Evolutionary conservation across 2,113 vertebrate genomes (phyloP), one percentile per base, ranked within the genome.

Genomic region (Felis chaus): DNA sequence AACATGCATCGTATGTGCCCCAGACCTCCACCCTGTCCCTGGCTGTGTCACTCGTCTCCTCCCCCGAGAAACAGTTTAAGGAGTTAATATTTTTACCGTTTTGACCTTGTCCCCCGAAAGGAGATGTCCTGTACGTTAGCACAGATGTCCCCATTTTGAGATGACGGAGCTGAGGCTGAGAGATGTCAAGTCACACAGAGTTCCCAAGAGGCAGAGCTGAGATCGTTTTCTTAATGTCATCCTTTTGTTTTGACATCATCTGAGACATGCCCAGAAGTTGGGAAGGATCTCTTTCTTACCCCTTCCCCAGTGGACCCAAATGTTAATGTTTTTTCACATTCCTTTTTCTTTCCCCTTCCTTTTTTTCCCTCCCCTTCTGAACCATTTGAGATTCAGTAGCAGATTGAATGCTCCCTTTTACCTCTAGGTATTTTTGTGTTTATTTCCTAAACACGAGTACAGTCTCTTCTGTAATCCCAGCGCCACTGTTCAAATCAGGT

Each of bases 11-110:
- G 6, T 36, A 7, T 31, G 6, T 13, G 68, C 39, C 31, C 27
- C 4, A 0, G 61, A 27, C 29, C 7, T 27, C 31, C 7, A 2
- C 15, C 19, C 16, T 48, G 0, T 0, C 48, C 69, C 29, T 39
- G 29, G 33, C 31, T 39, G 63, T 71, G 33, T 0, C n/a, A 2
- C 18, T 74, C 23, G 4, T 82, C 57, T 8, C 94, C n/a, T 39
- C 53, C 23, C n/a, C 81, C 55, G 61, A 41, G 48, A 21, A 66
- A 79, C 61, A 16, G 25, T 1, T 33, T 21, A 25, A 10, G 8
- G 57, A 45, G 31, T 15, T 74, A 7, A 7, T 9, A 1, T n/a
- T 74, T 74, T 74, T 63, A 13, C 31, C 23, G 33, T 21, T 50
- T n/a, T 50, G 19, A 19, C 18, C 29, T 1, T 27, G 41, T 66